Base-by-base conservation (phyloP, 2,797 vertebrate species). In the Coccyzus lansbergi region DNA sequence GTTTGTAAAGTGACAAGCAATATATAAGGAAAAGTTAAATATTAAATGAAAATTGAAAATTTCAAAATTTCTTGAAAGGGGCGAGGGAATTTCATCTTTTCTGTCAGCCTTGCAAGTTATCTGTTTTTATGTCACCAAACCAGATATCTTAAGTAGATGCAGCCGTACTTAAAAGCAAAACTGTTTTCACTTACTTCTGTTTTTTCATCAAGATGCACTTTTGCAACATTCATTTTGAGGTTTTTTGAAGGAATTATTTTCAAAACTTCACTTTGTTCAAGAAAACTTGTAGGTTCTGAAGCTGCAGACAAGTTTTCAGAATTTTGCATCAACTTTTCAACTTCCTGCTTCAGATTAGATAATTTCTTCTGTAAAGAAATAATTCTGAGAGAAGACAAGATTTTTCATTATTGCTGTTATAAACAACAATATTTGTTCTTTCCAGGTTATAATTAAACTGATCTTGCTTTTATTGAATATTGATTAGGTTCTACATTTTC, bases 341-440 rank as follows among this genome's bases (percentile, higher is more conserved):
- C 90, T 82, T 97, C 95, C 93, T 98, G 93, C 28, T 75, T 97
- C 81, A 98, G 92, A 79, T 95, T 65, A 81, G 95, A 97, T 48
- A 98, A 85, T 65, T 98, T 95, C 75, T 97, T 91, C 38, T 62
- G 96, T 94, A 98, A 77, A 88, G 88, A 93, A 95, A 97, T 77
- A 92, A 98, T 90, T 63, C 98, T 98, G 92, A 95, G 97, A 96
- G 85, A 70, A 91, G n/a, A 91, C 10, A 77, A 74, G 17, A 31
- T 10, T 86, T 88, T 74, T 93, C 44, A 44, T 84, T 70, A 77
- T 53, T 46, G 48, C 19, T 62, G 12, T 69, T 70, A 88, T 26
- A 69, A 91, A 53, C 22, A 88, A 72, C 9, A 52, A 9, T 15
- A 78, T 86, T 79, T 88, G 49, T 63, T 59, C 29, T 81, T 88